phyloP scores from a whole-genome alignment of 2,888 invertebrate species.

The Spicauda simplicius region DNA sequence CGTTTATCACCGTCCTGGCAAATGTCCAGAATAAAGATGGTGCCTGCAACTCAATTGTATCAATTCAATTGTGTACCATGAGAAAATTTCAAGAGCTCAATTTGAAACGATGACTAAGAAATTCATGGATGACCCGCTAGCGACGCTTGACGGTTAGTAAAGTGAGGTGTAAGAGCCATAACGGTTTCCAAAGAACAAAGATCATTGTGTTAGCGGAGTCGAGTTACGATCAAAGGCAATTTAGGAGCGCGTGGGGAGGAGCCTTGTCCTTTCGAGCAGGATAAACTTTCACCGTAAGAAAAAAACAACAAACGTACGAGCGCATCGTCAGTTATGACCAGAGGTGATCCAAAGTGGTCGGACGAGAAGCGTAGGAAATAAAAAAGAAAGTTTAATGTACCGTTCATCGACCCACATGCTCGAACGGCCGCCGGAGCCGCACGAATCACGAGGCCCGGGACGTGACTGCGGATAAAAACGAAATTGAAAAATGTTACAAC shows the following conservation, averaged over 20 bases:
- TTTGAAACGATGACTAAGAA: conserved; percentile 26
- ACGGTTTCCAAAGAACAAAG: conserved; percentile 18
- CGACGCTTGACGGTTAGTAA: neutral
- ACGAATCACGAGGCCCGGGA: conserved; percentile 40
- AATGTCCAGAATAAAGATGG: conserved; percentile 37
- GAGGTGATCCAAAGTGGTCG: conserved; percentile 43
- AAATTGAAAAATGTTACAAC: conserved; percentile 54
- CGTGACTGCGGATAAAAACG: conserved; percentile 68
- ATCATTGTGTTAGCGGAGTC: conserved; percentile 7
- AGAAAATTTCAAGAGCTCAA: conserved; percentile 25
- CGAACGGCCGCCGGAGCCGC: conserved; percentile 39
- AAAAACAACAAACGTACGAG: conserved; percentile 22
- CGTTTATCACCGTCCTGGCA: conserved; percentile 43
- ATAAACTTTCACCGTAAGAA: conserved; percentile 33
- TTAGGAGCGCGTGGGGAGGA: neutral
- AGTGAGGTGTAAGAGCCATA: conserved; percentile 10
- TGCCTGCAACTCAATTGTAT: conserved; percentile 41
- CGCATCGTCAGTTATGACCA: conserved; percentile 31
- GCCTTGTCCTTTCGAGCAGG: conserved; percentile 11
- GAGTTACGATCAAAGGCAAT: neutral
- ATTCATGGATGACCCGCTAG: neutral
- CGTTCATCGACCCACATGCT: conserved; percentile 79
- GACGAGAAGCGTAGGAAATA: conserved; percentile 59
- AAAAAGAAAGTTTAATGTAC: conserved; percentile 78
- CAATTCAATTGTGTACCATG: conserved; percentile 30